A percentile compares a stretch with the other conserved stretches of the same genome.
These are phyloP conservation scores for Sarcophaga subvicina DNA, from an alignment of 2,888 invertebrate species.

Conservation along the genomic window DNA sequence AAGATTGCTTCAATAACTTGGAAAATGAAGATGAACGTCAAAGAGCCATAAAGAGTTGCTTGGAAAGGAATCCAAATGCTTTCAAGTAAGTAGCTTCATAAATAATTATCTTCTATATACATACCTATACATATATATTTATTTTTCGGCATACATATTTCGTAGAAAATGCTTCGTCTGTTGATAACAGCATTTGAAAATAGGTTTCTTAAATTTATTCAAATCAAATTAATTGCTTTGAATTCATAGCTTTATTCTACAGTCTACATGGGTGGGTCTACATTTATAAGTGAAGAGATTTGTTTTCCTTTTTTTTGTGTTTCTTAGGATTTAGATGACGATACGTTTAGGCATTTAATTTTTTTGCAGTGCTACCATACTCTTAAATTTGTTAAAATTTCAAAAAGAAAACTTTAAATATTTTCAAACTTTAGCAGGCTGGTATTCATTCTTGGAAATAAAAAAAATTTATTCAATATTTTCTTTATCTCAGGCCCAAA, in stretches of 20 bases:
- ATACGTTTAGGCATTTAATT: background rate
- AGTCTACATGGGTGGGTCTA: background rate
- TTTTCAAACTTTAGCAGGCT: slow-evolving; percentile 29
- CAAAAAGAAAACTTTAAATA: slow-evolving; percentile 3
- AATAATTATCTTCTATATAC: background rate
- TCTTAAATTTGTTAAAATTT: background rate
- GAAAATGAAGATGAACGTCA: slow-evolving; percentile 97
- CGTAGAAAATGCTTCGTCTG: too few species aligned
- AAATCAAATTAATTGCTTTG: too few species aligned
- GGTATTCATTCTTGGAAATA: slow-evolving; percentile 1
- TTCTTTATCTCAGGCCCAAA: slow-evolving; percentile 88
- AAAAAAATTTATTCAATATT: slow-evolving; percentile 18
- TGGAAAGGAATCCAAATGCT: slow-evolving; percentile 98
- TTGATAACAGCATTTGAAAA: too few species aligned
- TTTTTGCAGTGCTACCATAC: slow-evolving; percentile 10
- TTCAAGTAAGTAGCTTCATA: slow-evolving; percentile 85
- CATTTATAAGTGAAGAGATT: too few species aligned
- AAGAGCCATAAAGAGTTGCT: slow-evolving; percentile 95
- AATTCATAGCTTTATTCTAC: too few species aligned
- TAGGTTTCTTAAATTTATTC: too few species aligned
- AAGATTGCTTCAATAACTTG: slow-evolving; percentile 97
- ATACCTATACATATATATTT: background rate
- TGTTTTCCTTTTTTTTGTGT: background rate
- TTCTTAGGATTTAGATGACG: background rate
- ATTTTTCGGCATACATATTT: too few species aligned